Conservation (phyloP, 2,888 invertebrate genomes). For the Cheilosia pagana region DNA sequence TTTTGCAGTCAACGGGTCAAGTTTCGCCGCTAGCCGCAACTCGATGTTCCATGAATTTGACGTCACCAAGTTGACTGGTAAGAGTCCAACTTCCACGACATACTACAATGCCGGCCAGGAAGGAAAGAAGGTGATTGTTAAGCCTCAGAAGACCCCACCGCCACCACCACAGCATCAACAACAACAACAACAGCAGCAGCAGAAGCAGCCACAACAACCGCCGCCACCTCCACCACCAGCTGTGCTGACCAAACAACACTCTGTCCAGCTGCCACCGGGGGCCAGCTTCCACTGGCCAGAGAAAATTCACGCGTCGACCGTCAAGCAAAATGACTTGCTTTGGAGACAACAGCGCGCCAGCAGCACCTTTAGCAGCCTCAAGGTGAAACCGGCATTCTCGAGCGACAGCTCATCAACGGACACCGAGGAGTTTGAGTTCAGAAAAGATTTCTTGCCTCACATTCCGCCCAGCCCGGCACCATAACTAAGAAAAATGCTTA, state of each 20-base stretch:
- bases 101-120: conserved; percentile 78
- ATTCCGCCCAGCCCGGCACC: conserved; percentile 84
- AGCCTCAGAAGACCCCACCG: conserved; percentile 64
- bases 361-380: conserved; percentile 73
- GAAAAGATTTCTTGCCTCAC: conserved; percentile 81
- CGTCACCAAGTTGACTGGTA: conserved; percentile 83
- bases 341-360: conserved; percentile 80
- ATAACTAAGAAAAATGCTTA: conserved; percentile 83
- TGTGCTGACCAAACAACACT: conserved; percentile 59
- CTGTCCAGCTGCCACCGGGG: conserved; percentile 55
- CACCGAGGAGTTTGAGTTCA: conserved; percentile 82
- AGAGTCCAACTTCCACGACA: conserved; percentile 82
- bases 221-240: conserved; percentile 69
- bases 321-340: conserved; percentile 83
- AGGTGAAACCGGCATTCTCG: conserved; percentile 78
- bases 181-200: conserved; percentile 40
- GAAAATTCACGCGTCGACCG: conserved; percentile 83
- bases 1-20: conserved; percentile 77
- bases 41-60: conserved; percentile 82
- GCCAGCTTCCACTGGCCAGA: conserved; percentile 84
- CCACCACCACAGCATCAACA: conserved; percentile 60
- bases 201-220: conserved; percentile 47
- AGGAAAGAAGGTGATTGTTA: conserved; percentile 65
- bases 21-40: conserved; percentile 73
- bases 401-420: conserved; percentile 83